phyloP scores from a whole-genome alignment of 2,113 vertebrate species.

The Aleadryas rufinucha region DNA sequence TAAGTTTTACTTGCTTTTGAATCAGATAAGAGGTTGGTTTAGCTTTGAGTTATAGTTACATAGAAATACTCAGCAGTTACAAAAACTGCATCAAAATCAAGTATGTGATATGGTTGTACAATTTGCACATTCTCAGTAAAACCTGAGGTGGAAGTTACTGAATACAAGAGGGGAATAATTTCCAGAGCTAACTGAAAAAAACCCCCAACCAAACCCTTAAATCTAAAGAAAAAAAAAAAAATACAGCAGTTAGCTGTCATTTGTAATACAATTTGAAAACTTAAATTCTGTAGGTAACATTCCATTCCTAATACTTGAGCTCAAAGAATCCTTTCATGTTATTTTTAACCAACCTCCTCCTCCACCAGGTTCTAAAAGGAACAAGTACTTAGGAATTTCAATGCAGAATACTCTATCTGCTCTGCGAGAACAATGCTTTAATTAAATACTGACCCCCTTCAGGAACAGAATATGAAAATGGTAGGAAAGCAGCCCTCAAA shows the following conservation, averaged over 20 bases:
- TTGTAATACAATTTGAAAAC: not conserved
- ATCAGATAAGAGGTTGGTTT: not conserved
- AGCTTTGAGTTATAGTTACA: not conserved
- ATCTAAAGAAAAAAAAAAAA: not conserved
- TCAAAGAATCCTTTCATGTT: conserved; percentile 5
- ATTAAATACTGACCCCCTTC: not conserved
- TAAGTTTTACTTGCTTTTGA: not conserved
- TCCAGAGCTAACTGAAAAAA: not conserved
- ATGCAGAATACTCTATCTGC: not conserved
- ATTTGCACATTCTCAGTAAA: not conserved
- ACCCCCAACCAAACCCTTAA: not conserved
- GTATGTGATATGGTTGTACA: not conserved
- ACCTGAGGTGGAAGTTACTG: not conserved
- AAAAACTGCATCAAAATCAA: not conserved
- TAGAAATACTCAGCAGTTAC: not conserved
- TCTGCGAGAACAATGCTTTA: not conserved
- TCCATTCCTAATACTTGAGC: not conserved
- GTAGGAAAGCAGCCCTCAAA: not conserved
- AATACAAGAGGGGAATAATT: not conserved
- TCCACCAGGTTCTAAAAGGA: not conserved
- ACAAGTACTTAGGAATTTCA: not conserved
- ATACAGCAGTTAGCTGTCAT: not conserved
- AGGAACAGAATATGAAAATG: not conserved
- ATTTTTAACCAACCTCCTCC: conserved; percentile 31
- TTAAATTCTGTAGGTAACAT: not conserved